A percentile compares a stretch with the other conserved stretches of the same genome.
phyloP scores from a whole-genome alignment of 1,140 invertebrate genomes.

The Homalodisca vitripennis region DNA sequence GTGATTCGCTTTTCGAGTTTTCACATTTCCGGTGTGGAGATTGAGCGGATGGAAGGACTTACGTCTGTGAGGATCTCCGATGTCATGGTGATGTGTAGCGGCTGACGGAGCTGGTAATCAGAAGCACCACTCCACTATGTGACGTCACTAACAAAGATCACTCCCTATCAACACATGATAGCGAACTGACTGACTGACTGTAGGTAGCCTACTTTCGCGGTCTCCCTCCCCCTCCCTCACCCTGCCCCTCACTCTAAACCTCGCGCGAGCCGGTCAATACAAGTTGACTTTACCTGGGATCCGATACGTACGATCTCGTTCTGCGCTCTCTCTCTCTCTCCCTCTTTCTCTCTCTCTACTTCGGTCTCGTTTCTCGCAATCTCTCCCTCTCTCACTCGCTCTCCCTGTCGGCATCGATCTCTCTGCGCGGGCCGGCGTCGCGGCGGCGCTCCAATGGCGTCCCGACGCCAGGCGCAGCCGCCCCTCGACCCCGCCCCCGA shows the following conservation, averaged over 20 bases:
- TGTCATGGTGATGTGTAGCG: not conserved
- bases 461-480: not conserved
- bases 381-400: not conserved
- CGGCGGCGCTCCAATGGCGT: not conserved
- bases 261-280: not conserved
- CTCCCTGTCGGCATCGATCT: not conserved
- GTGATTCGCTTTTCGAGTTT: not conserved
- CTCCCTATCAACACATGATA: not conserved
- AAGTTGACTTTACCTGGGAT: not conserved
- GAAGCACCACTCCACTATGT: not conserved
- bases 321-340: not conserved
- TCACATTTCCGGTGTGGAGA: not conserved
- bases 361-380: not conserved
- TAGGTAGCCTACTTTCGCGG: not conserved
- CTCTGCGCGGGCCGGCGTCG: not conserved
- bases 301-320: not conserved
- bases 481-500: no score
- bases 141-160: not conserved
- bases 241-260: not conserved
- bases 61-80: constrained; percentile 15
- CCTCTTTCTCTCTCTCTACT: not conserved
- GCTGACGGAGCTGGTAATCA: not conserved
- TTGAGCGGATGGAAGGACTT: not conserved
- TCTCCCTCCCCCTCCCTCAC: not conserved
- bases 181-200: not conserved